These are phyloP conservation scores for Oscarella lobularis DNA, from an alignment of 37 sponge, comb jelly and placozoan species.

Conservation along the genomic window DNA sequence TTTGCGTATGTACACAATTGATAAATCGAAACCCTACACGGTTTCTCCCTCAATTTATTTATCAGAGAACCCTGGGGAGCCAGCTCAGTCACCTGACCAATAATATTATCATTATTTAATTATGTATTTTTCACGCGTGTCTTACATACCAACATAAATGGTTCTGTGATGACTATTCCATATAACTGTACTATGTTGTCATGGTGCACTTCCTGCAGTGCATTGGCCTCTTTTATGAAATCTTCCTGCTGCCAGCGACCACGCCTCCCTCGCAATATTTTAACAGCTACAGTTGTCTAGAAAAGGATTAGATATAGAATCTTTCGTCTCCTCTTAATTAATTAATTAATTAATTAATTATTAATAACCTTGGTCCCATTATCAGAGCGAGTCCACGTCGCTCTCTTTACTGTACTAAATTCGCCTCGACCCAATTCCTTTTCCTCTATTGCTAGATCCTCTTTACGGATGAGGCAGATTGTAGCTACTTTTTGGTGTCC, in stretches of 20 bases:
- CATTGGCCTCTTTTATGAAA: not conserved
- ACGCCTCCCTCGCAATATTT: not conserved
- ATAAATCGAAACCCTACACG: not conserved
- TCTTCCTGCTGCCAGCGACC: not conserved
- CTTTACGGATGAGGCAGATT: too few species aligned
- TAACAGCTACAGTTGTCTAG: not conserved
- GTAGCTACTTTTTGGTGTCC: too few species aligned
- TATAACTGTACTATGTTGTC: not conserved
- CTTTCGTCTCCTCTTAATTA: not conserved
- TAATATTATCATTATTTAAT: not conserved
- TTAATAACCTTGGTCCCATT: too few species aligned
- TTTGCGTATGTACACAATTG: not conserved
- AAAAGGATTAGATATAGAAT: not conserved
- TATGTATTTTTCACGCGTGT: not conserved
- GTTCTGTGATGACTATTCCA: not conserved
- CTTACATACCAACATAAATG: not conserved
- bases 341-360: too few species aligned
- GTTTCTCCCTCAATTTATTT: not conserved
- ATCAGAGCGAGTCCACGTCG: too few species aligned
- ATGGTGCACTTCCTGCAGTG: not conserved
- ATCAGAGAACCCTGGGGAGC: not conserved
- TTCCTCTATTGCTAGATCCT: too few species aligned
- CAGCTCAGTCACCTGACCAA: conserved; percentile 2
- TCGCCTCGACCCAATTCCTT: too few species aligned
- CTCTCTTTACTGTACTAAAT: too few species aligned